Percentiles rank a stretch among this genome's conserved stretches.
These are phyloP conservation scores for Empidonax alnorum DNA, from an alignment of 2,113 vertebrate species.

Conservation along the genomic window DNA sequence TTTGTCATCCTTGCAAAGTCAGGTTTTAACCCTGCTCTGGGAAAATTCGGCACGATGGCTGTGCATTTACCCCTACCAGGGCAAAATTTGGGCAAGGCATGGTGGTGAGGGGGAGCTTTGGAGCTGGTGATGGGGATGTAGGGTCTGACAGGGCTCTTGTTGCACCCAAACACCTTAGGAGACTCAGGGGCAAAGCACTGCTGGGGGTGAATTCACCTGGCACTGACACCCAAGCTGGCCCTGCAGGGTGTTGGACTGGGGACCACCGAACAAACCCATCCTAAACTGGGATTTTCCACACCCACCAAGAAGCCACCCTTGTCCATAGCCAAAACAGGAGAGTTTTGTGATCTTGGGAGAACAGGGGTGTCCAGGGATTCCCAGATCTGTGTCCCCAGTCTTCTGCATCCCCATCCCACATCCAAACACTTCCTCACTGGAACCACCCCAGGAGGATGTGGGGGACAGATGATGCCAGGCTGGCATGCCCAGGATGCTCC, in stretches of 20 bases:
- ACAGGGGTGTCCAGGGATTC: background rate
- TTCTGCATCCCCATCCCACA: background rate
- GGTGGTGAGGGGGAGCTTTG: rapidly evolving
- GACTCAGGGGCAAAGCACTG: rapidly evolving
- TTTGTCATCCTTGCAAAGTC: background rate
- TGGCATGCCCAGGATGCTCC: background rate
- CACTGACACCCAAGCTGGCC: too few relatives aligned
- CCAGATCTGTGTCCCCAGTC: too few relatives aligned
- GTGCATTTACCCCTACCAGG: rapidly evolving
- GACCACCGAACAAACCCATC: background rate
- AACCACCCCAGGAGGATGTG: background rate
- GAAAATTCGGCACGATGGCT: rapidly evolving
- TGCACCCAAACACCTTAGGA: background rate
- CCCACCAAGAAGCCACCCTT: background rate
- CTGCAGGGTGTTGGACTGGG: background rate
- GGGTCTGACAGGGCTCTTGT: rapidly evolving
- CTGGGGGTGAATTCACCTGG: background rate
- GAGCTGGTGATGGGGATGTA: background rate
- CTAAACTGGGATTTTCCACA: background rate
- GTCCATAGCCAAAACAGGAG: background rate
- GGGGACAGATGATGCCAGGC: background rate
- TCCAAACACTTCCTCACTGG: background rate
- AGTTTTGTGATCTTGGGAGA: background rate
- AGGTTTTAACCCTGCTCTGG: background rate
- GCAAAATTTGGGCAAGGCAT: background rate